Evolutionary conservation across 2,888 invertebrate genomes (phyloP).

Genomic region (Salticus scenicus): DNA sequence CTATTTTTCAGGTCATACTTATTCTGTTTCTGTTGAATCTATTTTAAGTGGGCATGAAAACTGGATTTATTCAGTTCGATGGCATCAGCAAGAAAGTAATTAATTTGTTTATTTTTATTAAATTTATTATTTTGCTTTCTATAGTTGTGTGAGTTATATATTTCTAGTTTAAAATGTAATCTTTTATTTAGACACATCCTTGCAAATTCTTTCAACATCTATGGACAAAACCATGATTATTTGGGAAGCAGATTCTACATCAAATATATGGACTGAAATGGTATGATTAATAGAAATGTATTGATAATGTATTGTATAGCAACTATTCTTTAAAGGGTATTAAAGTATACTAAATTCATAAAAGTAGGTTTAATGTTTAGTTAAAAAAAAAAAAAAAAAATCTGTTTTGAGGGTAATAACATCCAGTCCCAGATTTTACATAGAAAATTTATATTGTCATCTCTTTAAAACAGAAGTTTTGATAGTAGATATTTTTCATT

Average conservation of each 20-base stretch:
- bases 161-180: neutral
- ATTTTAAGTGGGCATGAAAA: conserved; percentile 93
- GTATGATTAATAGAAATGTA: conserved; percentile 76
- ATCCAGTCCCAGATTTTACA: too few species aligned
- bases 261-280: conserved; percentile 87
- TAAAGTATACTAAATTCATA: too few species aligned
- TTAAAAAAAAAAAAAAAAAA: too few species aligned
- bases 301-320: too few species aligned
- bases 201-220: conserved; percentile 86
- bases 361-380: too few species aligned
- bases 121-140: neutral
- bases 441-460: too few species aligned
- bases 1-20: conserved; percentile 50
- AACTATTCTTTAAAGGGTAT: too few species aligned
- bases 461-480: too few species aligned
- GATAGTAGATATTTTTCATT: too few species aligned
- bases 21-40: conserved; percentile 84
- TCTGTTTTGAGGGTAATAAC: too few species aligned
- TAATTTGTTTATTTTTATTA: neutral
- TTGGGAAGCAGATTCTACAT: conserved; percentile 84
- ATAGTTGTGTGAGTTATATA: neutral
- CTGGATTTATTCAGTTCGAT: conserved; percentile 94
- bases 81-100: conserved; percentile 78
- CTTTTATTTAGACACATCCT: conserved; percentile 33
- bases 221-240: conserved; percentile 94